phyloP scores from a whole-genome alignment of 2,888 invertebrate genomes.

The Platycheirus rosarum region DNA sequence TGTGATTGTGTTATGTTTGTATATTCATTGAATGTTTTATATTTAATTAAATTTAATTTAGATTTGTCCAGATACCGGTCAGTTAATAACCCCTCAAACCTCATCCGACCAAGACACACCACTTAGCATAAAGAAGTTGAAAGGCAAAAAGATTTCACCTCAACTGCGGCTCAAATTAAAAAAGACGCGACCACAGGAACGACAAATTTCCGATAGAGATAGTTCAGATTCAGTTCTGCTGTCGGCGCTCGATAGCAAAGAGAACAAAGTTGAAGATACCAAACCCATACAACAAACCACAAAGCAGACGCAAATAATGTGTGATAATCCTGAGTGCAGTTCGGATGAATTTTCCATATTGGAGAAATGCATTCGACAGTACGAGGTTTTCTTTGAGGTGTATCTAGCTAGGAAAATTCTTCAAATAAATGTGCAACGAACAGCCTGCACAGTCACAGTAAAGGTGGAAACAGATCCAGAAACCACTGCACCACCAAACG shows the following conservation, averaged over 20 bases:
- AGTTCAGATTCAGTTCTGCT: conserved; percentile 64
- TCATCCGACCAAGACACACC: conserved; percentile 82
- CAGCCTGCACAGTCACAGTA: conserved; percentile 77
- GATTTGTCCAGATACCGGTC: conserved; percentile 81
- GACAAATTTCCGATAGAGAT: conserved; percentile 75
- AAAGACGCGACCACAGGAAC: conserved; percentile 79
- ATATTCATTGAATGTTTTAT: neutral
- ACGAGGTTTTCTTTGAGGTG: conserved; percentile 84
- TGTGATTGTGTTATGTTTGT: conserved; percentile 8
- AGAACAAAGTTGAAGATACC: neutral
- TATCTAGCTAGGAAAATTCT: conserved; percentile 76
- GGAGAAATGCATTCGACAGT: conserved; percentile 85
- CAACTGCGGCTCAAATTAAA: conserved; percentile 80
- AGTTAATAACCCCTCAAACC: conserved; percentile 78
- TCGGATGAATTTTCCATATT: conserved; percentile 83
- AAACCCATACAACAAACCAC: conserved; percentile 32
- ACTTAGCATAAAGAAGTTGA: conserved; percentile 81
- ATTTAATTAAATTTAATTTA: conserved; percentile 63
- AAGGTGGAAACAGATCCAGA: conserved; percentile 76
- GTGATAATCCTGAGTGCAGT: conserved; percentile 74
- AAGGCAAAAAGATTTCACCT: conserved; percentile 80
- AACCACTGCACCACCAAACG: conserved; percentile 66
- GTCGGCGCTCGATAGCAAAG: conserved; percentile 28
- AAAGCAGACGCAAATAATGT: conserved; percentile 51
- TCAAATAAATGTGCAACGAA: conserved; percentile 74